Conservation (phyloP, 2,888 invertebrate genomes). For the Trichogramma evanescens region DNA sequence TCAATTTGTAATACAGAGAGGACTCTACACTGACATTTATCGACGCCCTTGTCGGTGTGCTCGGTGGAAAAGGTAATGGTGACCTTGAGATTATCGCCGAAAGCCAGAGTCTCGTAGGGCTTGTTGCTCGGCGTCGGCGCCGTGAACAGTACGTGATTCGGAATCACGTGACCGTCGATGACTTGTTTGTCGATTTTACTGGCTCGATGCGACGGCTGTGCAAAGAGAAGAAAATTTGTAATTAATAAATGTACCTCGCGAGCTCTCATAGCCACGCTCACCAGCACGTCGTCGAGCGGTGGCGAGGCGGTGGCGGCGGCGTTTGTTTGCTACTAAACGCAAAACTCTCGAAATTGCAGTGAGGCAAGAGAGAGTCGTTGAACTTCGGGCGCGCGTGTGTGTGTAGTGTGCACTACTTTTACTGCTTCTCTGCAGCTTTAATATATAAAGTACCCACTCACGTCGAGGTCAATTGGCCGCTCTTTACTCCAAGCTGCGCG, state of each 20-base stretch:
- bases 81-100: conserved; percentile 76
- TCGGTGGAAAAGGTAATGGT: conserved; percentile 71
- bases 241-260: neutral
- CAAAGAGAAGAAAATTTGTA: conserved; percentile 11
- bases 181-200: conserved; percentile 76
- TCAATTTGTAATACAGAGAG: neutral
- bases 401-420: neutral
- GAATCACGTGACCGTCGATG: conserved; percentile 85
- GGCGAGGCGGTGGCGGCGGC: neutral
- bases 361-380: conserved; percentile 6
- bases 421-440: no score
- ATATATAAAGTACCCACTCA: no score
- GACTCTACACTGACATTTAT: conserved; percentile 16
- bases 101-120: conserved; percentile 74
- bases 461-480: no score
- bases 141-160: conserved; percentile 79
- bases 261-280: conserved; percentile 13
- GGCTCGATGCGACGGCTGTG: conserved; percentile 61
- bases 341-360: no score
- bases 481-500: no score
- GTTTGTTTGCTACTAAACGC: no score
- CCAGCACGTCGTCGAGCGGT: conserved; percentile 18
- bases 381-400: conserved; percentile 5
- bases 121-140: conserved; percentile 68
- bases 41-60: conserved; percentile 53